Evolutionary conservation across 2,113 vertebrate species (phyloP).

Genomic region (Cyrtonyx montezumae): DNA sequence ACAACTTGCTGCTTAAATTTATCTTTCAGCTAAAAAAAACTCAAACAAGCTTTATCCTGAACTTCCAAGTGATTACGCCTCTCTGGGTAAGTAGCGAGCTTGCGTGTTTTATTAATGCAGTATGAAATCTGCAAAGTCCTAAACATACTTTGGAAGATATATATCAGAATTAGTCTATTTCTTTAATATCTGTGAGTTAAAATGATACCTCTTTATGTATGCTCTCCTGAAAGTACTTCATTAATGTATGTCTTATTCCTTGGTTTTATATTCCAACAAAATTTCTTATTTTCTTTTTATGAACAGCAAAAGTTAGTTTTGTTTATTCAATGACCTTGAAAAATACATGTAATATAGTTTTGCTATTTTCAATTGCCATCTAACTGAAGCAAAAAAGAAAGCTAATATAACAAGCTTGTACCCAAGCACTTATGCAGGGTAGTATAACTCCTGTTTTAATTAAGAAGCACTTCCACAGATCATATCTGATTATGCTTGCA

Average conservation of each 20-base stretch:
- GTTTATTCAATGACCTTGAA: neutral
- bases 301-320: neutral
- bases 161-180: neutral
- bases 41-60: constrained; percentile 78
- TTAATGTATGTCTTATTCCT: neutral
- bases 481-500: neutral
- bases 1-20: neutral
- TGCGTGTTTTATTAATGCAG: neutral
- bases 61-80: constrained; percentile 67
- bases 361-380: neutral
- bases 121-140: neutral
- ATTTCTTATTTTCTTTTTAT: neutral
- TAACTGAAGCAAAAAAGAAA: neutral
- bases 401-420: constrained; percentile 1
- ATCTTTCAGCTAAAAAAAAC: constrained; percentile 66
- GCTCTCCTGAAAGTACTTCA: neutral
- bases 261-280: neutral
- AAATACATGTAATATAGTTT: neutral
- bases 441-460: constrained; percentile 14
- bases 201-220: neutral
- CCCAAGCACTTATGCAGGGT: neutral
- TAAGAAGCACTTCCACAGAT: neutral
- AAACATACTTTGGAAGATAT: neutral
- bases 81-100: constrained; percentile 65
- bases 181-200: neutral